Evolutionary conservation across 2,888 invertebrate species (phyloP).

Genomic region (Ormyrus nitidulus): DNA sequence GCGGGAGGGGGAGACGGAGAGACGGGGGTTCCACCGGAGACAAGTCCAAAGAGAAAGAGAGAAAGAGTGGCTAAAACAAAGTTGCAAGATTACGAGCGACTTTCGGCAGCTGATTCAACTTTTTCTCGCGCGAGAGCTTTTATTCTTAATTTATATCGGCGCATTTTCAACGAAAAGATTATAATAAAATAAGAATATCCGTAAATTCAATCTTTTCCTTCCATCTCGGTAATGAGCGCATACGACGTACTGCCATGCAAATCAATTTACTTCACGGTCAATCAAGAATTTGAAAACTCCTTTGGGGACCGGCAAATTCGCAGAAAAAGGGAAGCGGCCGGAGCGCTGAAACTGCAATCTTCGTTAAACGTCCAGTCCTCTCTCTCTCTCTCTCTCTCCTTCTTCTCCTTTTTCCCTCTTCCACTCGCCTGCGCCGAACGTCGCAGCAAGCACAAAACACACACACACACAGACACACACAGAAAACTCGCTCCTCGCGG

Average conservation of each 20-base stretch:
- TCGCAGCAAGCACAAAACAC: not conserved
- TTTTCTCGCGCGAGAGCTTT: not conserved
- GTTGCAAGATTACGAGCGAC: not conserved
- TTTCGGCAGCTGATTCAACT: not conserved
- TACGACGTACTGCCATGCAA: not conserved
- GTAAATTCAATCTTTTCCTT: too few relatives aligned
- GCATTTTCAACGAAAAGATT: not conserved
- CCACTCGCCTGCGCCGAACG: constrained; percentile 16
- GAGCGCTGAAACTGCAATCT: constrained; percentile 41
- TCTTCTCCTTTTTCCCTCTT: constrained; percentile 25
- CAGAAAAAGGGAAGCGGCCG: constrained; percentile 4
- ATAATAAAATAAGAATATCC: too few relatives aligned
- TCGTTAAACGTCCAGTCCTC: constrained; percentile 36
- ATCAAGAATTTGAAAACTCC: constrained; percentile 9
- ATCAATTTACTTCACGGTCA: not conserved
- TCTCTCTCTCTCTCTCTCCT: not conserved
- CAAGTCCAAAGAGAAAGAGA: not conserved
- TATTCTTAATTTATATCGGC: constrained; percentile 32
- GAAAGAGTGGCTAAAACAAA: constrained; percentile 28
- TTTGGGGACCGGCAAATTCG: constrained; percentile 37
- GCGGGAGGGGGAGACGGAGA: constrained; percentile 36
- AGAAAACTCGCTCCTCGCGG: constrained; percentile 25
- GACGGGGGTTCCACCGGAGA: constrained; percentile 4
- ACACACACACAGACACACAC: not conserved
- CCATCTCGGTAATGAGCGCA: too few relatives aligned